Base-by-base conservation (phyloP, 2,113 vertebrate genomes). In the Istiophorus platypterus region DNA sequence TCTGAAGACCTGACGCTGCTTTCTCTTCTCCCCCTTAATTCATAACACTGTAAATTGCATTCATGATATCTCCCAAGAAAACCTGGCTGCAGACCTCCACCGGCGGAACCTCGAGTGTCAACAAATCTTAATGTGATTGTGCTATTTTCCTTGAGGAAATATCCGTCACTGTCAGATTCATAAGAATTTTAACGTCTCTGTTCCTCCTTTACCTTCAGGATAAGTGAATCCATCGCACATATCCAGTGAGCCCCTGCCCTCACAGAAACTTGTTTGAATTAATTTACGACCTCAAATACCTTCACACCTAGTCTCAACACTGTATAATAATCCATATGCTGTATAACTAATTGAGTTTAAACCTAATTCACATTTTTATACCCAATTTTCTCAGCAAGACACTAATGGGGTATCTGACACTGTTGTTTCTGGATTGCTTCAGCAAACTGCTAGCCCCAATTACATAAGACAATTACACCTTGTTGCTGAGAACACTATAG, bases 371-470 rank as follows among this genome's bases (percentile, higher is more conserved):
- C 47, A 75, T 51, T 76, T 49, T 78, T 72, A 49, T 68, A 80
- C 52, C 66, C 45, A 45, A 68, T 75, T 47, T 39, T 69, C 47
- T 79, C 78, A 63, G 74, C 62, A 26, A 49, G 31, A 59, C 56
- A 64, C 72, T 62, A 80, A 86, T 80, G 67, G 71, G 61, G 72
- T n/a, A 54, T n/a, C 54, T 63, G 73, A 39, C 0, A 22, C 54
- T 4, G 10, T 31, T 57, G 34, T 62, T 58, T 81, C 47, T 74
- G 80, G 89, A 56, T 57, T 68, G 45, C 72, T 37, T 45, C 56
- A 56, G 74, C 39, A 81, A 79, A 71, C 78, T 85, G 17, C 26
- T 42, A 42, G 61, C 29, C 11, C 52, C 66, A 56, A 85, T 83
- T 75, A 74, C 70, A 20, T 13, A 70, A 59, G 14, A 47, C n/a